Base-by-base conservation (phyloP, 1,140 invertebrate genomes). In the Pygmarrhopalites habei region DNA sequence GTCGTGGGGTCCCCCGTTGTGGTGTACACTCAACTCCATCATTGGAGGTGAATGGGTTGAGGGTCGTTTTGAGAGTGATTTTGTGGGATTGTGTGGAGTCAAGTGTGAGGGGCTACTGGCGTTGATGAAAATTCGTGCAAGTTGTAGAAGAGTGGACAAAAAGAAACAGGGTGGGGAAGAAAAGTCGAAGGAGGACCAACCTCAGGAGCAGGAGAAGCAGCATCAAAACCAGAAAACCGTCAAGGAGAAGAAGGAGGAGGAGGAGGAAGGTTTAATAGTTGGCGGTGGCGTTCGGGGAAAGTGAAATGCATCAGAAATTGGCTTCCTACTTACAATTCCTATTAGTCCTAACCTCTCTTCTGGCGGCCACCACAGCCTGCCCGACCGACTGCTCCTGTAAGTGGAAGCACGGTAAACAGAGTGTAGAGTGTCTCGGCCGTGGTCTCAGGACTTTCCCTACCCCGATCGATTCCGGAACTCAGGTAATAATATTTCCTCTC, bases 321-420 rank as follows among this genome's bases (percentile, higher is more conserved):
- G 21, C 28, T 19, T 56, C 5, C 35, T 56, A 30, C 35, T 14
- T 56, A 56, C 53, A 39, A 41, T 25, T 56, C 15, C 29, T 56
- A 12, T 23, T 56, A 19, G 15, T 56, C 29, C 12, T 39, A 7
- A 15, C 29, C 25, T 7, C 30, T 17, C 19, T 17, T 19, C 53
- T 56, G 4, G 12, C 12, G 12, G 12, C 46, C 32, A 60, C 30
- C 25, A 49, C 52, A 28, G 81, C 81, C 19, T 93, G 90, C 73
- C 90, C 90, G 0, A 72, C 76, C 1, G 80, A 82, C 43, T 94
- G 91, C 75, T 79, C 82, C 14, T 94, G 91, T 78, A 92, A 90
- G 72, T 93, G 91, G 91, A 93, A 92, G 75, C 85, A 86, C 72
- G 91, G 90, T 1, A 94, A 94, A 74, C 85, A 90, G 72, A 89